These are phyloP conservation scores for Montifringilla adamsi DNA, from an alignment of 2,113 vertebrate species.

Conservation along the genomic window DNA sequence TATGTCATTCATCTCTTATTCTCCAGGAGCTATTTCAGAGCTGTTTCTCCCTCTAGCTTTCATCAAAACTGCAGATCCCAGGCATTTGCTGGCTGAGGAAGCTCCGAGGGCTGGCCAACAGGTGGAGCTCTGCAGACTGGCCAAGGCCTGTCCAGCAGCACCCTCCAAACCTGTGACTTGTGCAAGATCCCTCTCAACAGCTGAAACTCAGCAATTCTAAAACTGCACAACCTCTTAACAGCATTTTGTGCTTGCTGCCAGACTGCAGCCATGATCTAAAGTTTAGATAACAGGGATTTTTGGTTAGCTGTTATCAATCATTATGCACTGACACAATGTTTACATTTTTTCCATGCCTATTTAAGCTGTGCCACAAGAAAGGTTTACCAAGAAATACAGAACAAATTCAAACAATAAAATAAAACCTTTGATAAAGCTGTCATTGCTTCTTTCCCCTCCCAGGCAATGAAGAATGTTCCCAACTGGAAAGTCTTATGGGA, in stretches of 20 bases:
- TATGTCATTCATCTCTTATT: background rate
- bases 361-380: background rate
- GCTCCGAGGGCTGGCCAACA: background rate
- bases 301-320: background rate
- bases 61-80: background rate
- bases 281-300: background rate
- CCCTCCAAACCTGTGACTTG: background rate
- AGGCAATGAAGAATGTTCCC: background rate
- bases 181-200: background rate
- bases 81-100: background rate
- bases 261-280: background rate
- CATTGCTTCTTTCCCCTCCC: background rate
- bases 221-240: background rate
- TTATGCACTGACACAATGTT: background rate
- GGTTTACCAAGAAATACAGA: background rate
- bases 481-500: background rate
- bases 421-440: background rate
- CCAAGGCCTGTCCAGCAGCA: background rate
- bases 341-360: background rate
- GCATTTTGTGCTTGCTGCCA: background rate
- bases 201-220: background rate
- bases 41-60: background rate
- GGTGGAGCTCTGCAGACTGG: background rate
- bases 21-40: background rate
- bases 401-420: background rate